Percentiles rank a stretch among this genome's conserved stretches.
Conservation (phyloP, 2,113 vertebrate genomes). For the Hemiscyllium ocellatum region DNA sequence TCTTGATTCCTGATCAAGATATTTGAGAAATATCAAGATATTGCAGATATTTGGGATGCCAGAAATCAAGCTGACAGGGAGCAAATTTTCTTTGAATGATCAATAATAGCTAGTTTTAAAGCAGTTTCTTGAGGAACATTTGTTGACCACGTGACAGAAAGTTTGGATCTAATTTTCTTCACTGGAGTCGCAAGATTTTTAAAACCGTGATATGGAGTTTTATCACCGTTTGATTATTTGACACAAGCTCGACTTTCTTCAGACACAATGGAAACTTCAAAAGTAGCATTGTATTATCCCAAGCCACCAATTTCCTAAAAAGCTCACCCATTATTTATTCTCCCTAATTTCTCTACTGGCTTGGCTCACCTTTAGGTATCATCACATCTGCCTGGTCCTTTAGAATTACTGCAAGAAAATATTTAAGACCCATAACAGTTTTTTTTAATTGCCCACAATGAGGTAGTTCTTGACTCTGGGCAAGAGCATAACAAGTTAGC, state of each 20-base stretch:
- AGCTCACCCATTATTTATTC: not conserved
- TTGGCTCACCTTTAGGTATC: not conserved
- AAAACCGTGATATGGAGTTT: not conserved
- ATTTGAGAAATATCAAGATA: not conserved
- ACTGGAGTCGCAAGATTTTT: not conserved
- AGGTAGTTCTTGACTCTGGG: not conserved
- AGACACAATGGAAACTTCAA: not conserved
- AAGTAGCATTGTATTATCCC: not conserved
- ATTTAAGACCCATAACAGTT: not conserved
- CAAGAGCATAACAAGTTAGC: not conserved
- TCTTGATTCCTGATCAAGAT: not conserved
- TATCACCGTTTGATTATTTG: not conserved
- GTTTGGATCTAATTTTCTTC: not conserved
- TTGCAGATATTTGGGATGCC: not conserved
- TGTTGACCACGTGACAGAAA: not conserved
- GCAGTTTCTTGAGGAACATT: not conserved
- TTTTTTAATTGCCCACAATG: not conserved
- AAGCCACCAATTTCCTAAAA: not conserved
- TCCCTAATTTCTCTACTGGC: not conserved
- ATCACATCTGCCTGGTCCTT: not conserved
- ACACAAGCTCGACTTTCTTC: not conserved
- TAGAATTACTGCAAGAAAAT: not conserved
- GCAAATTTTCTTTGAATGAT: not conserved
- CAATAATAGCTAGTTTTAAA: slow-evolving; percentile 3
- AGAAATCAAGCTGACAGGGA: no score